Conservation (phyloP, 1,140 invertebrate genomes). For the Papilio machaon region DNA sequence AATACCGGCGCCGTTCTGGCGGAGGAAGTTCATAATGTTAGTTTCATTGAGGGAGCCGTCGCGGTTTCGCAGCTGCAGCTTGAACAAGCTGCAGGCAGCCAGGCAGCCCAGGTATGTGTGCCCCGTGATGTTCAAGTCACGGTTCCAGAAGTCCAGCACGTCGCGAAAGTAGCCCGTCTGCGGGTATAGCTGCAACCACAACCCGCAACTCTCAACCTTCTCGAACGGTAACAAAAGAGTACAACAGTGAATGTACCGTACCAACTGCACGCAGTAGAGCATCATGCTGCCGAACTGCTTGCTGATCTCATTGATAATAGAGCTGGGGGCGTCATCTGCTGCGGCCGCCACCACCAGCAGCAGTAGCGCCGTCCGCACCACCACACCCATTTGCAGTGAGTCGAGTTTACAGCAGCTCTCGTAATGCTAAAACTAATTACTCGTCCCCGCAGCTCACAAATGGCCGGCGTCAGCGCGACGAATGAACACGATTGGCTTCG, state of each 20-base stretch:
- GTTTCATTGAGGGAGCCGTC: neutral
- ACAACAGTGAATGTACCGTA: neutral
- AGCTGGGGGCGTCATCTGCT: neutral
- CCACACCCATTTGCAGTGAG: neutral
- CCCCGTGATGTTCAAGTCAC: neutral
- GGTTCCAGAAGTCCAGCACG: slow-evolving; percentile 22
- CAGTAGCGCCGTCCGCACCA: neutral
- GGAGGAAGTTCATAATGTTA: neutral
- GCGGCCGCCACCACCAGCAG: neutral
- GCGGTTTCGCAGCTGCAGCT: slow-evolving; percentile 2
- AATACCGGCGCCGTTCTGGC: neutral
- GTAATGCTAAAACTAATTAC: neutral
- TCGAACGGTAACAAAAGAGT: neutral
- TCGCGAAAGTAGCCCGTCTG: neutral
- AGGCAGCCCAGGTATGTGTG: neutral
- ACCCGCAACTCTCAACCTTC: neutral
- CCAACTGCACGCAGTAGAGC: neutral
- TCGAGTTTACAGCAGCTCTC: neutral
- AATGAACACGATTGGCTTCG: neutral
- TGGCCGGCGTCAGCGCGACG: neutral
- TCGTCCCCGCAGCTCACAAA: neutral
- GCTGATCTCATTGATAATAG: neutral
- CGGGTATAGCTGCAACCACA: slow-evolving; percentile 24
- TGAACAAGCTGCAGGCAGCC: neutral
- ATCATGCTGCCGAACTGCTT: neutral